Evolutionary conservation across 1,140 invertebrate genomes (phyloP).

Genomic region (Pemphigus obesinymphae): DNA sequence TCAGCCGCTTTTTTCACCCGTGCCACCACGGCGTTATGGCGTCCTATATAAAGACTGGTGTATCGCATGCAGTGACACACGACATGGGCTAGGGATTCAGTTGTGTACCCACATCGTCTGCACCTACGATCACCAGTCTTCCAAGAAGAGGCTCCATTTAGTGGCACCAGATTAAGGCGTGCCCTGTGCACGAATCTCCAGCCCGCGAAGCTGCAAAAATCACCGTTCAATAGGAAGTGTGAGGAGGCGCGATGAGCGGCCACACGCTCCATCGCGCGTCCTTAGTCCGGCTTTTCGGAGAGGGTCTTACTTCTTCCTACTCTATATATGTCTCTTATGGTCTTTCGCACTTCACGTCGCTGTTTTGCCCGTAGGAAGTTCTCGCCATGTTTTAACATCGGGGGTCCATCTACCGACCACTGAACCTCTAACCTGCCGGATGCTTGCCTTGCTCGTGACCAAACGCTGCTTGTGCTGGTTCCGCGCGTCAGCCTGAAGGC

Average conservation of each 20-base stretch:
- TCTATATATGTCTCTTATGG: background rate
- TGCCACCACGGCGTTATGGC: background rate
- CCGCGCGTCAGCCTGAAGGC: background rate
- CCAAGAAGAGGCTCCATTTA: too few relatives aligned
- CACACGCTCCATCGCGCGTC: background rate
- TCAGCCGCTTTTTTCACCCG: background rate
- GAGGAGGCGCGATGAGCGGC: background rate
- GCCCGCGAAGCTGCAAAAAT: background rate
- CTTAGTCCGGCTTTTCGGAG: background rate
- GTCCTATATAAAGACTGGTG: too few relatives aligned
- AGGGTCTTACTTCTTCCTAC: background rate
- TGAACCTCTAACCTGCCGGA: background rate
- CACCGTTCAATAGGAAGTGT: background rate
- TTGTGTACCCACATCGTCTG: too few relatives aligned
- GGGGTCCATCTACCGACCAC: background rate
- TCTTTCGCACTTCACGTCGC: background rate
- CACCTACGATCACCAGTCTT: too few relatives aligned
- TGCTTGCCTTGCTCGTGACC: background rate
- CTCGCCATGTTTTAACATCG: background rate
- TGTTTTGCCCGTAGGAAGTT: background rate
- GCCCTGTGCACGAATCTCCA: background rate
- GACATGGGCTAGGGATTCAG: too few relatives aligned
- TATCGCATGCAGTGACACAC: too few relatives aligned
- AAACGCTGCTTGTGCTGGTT: background rate
- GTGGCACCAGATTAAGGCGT: background rate